Conservation (phyloP, 2,797 vertebrate genomes). For the Arctocebus calabarensis region DNA sequence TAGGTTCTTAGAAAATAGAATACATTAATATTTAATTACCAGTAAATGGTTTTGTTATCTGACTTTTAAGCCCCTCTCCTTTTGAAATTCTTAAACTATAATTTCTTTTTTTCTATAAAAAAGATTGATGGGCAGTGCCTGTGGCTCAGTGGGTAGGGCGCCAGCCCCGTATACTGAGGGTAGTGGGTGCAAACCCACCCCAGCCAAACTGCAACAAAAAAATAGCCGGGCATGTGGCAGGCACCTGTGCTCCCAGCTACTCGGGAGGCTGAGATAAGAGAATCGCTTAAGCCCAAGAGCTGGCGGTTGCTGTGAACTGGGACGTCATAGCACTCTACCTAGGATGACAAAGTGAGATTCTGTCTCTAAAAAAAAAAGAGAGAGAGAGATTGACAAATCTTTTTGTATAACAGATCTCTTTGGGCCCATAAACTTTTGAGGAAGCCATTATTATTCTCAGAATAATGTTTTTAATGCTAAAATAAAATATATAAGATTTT, state of each 20-base stretch:
- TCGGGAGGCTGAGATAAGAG: no score
- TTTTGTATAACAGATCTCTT: background rate
- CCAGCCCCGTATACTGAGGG: no score
- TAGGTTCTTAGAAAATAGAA: background rate
- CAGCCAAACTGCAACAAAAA: no score
- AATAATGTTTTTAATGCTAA: conserved; percentile 23
- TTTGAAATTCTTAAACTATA: background rate
- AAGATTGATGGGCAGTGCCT: background rate
- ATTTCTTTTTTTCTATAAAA: conserved; percentile 35
- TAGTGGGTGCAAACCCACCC: no score
- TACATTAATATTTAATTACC: conserved; percentile 13
- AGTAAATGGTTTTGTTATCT: conserved; percentile 5
- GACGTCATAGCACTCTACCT: no score
- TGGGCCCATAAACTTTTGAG: background rate
- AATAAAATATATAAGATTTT: conserved; percentile 4
- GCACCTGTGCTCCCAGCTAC: no score
- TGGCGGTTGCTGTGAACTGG: no score
- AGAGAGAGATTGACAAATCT: background rate
- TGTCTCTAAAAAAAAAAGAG: no score
- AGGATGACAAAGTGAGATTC: no score
- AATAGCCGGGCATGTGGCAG: no score
- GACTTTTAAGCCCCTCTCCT: conserved; percentile 13
- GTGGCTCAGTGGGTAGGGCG: no score
- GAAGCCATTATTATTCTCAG: background rate
- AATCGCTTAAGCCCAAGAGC: no score